Percentiles rank a stretch among this genome's conserved stretches.
Conservation (phyloP, 2,888 invertebrate genomes). For the Diploptera punctata region DNA sequence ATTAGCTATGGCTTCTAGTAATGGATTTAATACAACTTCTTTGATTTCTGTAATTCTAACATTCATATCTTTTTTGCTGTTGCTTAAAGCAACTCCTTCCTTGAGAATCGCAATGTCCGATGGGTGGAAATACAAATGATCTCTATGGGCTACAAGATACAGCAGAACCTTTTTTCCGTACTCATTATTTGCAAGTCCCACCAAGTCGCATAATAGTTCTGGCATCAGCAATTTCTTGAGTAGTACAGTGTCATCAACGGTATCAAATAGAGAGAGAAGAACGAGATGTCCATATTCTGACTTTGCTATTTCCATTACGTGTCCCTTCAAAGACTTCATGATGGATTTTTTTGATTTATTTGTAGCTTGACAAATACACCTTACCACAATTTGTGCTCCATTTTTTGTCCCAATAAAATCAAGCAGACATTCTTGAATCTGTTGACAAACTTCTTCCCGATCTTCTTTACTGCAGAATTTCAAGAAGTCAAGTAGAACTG, state of each 20-base stretch:
- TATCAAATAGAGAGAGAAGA: conserved; percentile 83
- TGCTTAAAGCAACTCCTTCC: conserved; percentile 73
- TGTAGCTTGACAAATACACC: conserved; percentile 87
- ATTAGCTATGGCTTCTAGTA: conserved; percentile 63
- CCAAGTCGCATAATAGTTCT: conserved; percentile 70
- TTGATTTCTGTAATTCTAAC: conserved; percentile 72
- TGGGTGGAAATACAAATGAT: conserved; percentile 84
- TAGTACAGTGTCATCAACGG: conserved; percentile 91
- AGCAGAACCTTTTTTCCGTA: conserved; percentile 87
- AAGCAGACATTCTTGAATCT: conserved; percentile 69
- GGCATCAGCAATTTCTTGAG: conserved; percentile 77
- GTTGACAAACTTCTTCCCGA: conserved; percentile 75
- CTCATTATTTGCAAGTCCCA: conserved; percentile 75
- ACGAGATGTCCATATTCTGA: conserved; percentile 90
- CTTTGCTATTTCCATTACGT: conserved; percentile 76
- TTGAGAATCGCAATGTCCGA: conserved; percentile 76
- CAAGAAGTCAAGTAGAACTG: conserved; percentile 82
- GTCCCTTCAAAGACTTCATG: conserved; percentile 87
- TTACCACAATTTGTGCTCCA: conserved; percentile 80
- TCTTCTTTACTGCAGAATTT: conserved; percentile 73
- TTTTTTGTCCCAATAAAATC: conserved; percentile 78
- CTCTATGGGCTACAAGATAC: conserved; percentile 86
- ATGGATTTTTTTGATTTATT: conserved; percentile 73
- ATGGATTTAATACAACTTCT: conserved; percentile 65
- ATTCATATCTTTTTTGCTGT: conserved; percentile 73